Evolutionary conservation across 2,888 invertebrate species (phyloP).

Genomic region (Callinectes sapidus): DNA sequence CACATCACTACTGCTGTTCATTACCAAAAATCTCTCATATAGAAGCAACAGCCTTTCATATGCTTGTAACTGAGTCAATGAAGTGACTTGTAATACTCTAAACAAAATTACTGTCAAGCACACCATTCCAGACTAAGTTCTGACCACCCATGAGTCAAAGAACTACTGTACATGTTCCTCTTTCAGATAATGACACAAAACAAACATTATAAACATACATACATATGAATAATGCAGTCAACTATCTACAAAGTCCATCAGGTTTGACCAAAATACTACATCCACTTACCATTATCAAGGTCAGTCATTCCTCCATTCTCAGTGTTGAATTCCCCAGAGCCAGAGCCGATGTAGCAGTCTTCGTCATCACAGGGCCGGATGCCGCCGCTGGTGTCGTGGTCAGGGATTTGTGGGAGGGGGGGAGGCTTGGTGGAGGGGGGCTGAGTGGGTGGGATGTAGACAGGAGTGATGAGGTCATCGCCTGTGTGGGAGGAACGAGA

Average conservation of each 20-base stretch:
- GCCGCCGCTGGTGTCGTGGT: constrained; percentile 45
- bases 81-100: neutral
- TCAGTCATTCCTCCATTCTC: constrained; percentile 76
- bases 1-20: neutral
- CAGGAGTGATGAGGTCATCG: constrained; percentile 94
- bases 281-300: constrained; percentile 64
- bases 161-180: neutral
- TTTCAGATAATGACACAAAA: neutral
- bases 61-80: neutral
- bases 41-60: constrained; percentile 4
- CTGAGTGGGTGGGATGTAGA: constrained; percentile 88
- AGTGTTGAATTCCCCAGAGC: constrained; percentile 85
- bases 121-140: neutral
- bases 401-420: constrained; percentile 45
- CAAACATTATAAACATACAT: neutral
- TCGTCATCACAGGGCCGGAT: constrained; percentile 86
- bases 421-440: constrained; percentile 78
- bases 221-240: neutral
- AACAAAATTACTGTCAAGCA: neutral
- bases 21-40: neutral
- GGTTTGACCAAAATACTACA: neutral
- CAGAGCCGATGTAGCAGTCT: constrained; percentile 85
- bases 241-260: neutral
- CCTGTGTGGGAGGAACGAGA: constrained; percentile 73
- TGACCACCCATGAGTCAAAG: neutral